A percentile compares a stretch with the other conserved stretches of the same genome.
Evolutionary conservation across 2,888 invertebrate genomes (phyloP).

Genomic region (Caenorhabditis parvicauda): DNA sequence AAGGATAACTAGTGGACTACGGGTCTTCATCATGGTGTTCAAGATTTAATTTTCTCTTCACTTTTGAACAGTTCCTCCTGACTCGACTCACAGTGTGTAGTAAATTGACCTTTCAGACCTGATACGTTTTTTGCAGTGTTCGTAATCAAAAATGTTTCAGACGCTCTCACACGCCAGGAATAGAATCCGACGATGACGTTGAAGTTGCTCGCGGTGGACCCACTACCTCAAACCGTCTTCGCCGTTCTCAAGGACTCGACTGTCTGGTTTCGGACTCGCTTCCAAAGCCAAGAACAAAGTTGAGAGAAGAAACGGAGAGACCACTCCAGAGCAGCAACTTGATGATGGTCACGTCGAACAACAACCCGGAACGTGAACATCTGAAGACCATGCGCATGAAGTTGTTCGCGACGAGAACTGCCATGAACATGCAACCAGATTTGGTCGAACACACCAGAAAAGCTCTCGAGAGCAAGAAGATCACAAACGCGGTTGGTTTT

Average conservation of each 20-base stretch:
- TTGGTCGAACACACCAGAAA: conserved; percentile 27
- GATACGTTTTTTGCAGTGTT: no score
- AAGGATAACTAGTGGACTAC: no score
- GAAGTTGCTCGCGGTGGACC: conserved; percentile 29
- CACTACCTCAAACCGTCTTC: conserved; percentile 6
- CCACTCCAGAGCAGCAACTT: no score
- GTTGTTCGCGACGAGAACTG: conserved; percentile 42
- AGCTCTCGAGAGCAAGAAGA: conserved; percentile 16
- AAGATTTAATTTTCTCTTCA: no score
- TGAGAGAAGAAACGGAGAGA: background rate
- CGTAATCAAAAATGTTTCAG: no score
- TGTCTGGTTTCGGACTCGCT: conserved; percentile 13
- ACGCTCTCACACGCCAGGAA: no score
- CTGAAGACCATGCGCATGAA: conserved; percentile 38
- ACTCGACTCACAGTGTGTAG: no score
- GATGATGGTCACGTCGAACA: no score
- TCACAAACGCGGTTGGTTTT: no score
- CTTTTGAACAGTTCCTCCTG: no score
- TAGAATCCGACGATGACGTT: conserved; percentile 24
- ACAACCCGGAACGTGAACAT: conserved; percentile 16
- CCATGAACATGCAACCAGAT: conserved; percentile 39
- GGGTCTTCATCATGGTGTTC: no score
- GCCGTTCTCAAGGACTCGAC: conserved; percentile 19
- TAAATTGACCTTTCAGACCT: no score
- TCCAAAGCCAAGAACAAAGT: background rate